Evolutionary conservation across 2,797 vertebrate species (phyloP).

Genomic region (Tachyglossus aculeatus): DNA sequence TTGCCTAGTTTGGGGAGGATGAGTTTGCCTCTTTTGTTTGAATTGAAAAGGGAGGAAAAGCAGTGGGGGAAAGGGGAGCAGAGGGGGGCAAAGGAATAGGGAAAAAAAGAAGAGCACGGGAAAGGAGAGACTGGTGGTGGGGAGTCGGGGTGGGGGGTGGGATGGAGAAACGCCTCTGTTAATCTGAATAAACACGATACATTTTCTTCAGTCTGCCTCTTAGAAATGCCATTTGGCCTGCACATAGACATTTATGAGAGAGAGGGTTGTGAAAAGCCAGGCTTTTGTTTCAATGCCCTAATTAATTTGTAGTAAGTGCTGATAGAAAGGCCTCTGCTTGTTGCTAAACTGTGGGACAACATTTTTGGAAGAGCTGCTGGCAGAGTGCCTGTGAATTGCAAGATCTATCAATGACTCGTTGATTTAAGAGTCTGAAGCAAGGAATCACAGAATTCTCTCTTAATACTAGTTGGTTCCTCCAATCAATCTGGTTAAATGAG

Average conservation of each 20-base stretch:
- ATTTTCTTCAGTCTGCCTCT: slow-evolving; percentile 34
- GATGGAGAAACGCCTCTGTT: slow-evolving; percentile 26
- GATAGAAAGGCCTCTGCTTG: slow-evolving; percentile 36
- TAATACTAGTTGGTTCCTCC: not conserved
- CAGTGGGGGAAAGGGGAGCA: not conserved
- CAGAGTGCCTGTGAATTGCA: slow-evolving; percentile 43
- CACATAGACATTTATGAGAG: not conserved
- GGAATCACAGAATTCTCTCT: slow-evolving; percentile 17
- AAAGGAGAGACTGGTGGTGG: no score
- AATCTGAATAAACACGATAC: slow-evolving; percentile 36
- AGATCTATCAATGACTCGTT: slow-evolving; percentile 42
- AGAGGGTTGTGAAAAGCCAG: not conserved
- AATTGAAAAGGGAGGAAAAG: not conserved
- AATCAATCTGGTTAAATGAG: not conserved
- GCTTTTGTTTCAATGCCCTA: slow-evolving; percentile 42
- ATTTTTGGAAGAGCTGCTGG: slow-evolving; percentile 17
- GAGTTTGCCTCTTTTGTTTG: slow-evolving; percentile 55
- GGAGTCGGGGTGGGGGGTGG: no score
- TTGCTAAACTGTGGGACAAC: slow-evolving; percentile 21
- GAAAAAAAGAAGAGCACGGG: not conserved
- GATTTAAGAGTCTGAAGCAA: slow-evolving; percentile 42
- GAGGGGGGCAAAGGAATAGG: slow-evolving; percentile 1
- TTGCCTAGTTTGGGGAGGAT: slow-evolving; percentile 47
- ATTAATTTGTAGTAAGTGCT: slow-evolving; percentile 50
- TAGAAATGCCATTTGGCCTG: slow-evolving; percentile 18